Conservation (phyloP, 2,113 vertebrate genomes). For the Pygathrix nemaeus region DNA sequence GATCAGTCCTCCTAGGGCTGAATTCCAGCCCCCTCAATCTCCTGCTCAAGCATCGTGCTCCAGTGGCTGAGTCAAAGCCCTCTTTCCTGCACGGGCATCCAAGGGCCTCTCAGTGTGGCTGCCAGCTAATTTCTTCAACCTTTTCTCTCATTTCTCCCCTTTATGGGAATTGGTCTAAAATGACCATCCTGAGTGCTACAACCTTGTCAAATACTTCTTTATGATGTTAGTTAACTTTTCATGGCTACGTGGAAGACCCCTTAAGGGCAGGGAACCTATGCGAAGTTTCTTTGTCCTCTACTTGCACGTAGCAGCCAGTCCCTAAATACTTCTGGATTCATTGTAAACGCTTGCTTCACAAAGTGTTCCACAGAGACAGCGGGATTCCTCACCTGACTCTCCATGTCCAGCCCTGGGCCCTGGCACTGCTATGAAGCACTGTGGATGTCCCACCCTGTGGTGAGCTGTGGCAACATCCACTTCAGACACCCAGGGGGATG, state of each 20-base stretch:
- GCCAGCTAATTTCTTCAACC: not conserved
- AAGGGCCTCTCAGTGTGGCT: not conserved
- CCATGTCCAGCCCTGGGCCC: not conserved
- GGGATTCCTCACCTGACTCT: not conserved
- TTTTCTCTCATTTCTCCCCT: not conserved
- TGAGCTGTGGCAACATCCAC: not conserved
- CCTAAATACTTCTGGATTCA: not conserved
- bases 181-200: not conserved
- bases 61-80: not conserved
- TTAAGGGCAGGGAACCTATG: not conserved
- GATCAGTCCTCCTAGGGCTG: not conserved
- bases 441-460: no score
- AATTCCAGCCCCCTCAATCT: not conserved
- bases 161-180: not conserved
- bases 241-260: not conserved
- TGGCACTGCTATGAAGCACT: not conserved
- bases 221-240: not conserved
- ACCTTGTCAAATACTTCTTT: not conserved
- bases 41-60: not conserved
- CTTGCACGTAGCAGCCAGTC: not conserved
- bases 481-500: not conserved
- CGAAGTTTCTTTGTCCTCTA: not conserved
- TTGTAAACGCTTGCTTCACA: not conserved
- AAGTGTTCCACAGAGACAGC: not conserved
- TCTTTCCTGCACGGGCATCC: not conserved